Evolutionary conservation across 2,797 vertebrate species (phyloP), one percentile per base, ranked within the genome.

Genomic region (Alauda arvensis): DNA sequence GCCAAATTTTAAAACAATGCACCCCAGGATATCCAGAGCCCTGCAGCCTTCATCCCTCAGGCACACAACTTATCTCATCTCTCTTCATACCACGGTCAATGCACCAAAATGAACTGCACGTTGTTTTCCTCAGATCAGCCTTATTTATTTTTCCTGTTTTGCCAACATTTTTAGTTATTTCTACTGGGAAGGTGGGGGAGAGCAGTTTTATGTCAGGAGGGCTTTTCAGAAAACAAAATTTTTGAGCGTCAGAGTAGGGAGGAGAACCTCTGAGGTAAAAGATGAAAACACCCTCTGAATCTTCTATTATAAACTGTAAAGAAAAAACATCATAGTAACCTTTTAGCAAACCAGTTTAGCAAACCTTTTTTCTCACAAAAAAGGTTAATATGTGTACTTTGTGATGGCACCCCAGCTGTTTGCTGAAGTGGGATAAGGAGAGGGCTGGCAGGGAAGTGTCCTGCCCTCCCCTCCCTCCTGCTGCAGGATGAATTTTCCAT

Each of bases 11-110:
- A 56, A 72, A 59, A 26, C 13, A 39, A 17, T 15, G 12, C 33
- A 61, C 15, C 5, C 8, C 19, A 13, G 21, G 21, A 8, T 68
- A 28, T 20, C 56, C 19, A 42, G 37, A 65, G 46, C 17, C 18
- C 5, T 4, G 26, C 8, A 31, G 49, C 40, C n/a, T 67, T 45
- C 18, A 14, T 52, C 14, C 18, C 31, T 25, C 5, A n/a, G 39
- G 8, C 43, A 52, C 49, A 40, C 2, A 8, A 5, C 13, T 45
- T 33, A 26, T 43, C 21, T 77, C 28, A 7, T 21, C 52, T 60
- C 26, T 14, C 34, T 63, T 72, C n/a, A 2, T 9, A 8, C 14
- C 25, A n/a, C 0, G 0, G 9, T 18, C 28, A 23, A 3, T n/a
- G 19, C 21, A 23, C 18, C 18, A 12, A 45, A 59, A 25, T 45